Conservation (phyloP, 2,797 vertebrate genomes). For the Calcarius lapponicus region DNA sequence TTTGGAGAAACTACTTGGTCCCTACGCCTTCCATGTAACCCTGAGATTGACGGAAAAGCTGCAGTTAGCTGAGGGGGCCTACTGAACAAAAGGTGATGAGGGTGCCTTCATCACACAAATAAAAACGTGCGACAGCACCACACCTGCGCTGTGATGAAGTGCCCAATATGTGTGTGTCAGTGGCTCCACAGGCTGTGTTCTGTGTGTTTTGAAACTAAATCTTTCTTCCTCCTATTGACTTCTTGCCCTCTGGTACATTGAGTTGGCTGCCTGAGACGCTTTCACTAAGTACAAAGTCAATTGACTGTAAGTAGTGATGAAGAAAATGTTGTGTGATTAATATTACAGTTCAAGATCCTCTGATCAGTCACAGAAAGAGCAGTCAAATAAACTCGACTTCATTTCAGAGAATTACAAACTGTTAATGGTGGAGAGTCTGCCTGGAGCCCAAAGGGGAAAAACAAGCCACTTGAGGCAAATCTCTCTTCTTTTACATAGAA, state of each 20-base stretch:
- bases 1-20: background rate
- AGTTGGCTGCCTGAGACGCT: conserved; percentile 60
- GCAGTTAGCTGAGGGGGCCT: background rate
- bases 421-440: conserved; percentile 61
- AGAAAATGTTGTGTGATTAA: conserved; percentile 74
- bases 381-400: conserved; percentile 66
- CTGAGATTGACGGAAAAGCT: background rate
- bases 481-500: conserved; percentile 71
- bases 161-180: background rate
- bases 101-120: background rate
- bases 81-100: background rate
- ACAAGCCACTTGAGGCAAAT: conserved; percentile 64
- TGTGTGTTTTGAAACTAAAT: conserved; percentile 59
- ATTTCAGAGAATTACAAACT: conserved; percentile 55
- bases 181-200: background rate
- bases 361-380: conserved; percentile 73
- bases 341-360: conserved; percentile 67
- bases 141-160: background rate
- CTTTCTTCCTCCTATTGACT: conserved; percentile 68
- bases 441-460: conserved; percentile 58
- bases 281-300: conserved; percentile 76
- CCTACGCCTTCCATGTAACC: background rate
- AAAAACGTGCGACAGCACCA: rapidly evolving
- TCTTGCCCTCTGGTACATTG: conserved; percentile 64
- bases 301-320: conserved; percentile 72